Base-by-base conservation (phyloP, 2,888 invertebrate species). In the Strigamia transsilvanica region DNA sequence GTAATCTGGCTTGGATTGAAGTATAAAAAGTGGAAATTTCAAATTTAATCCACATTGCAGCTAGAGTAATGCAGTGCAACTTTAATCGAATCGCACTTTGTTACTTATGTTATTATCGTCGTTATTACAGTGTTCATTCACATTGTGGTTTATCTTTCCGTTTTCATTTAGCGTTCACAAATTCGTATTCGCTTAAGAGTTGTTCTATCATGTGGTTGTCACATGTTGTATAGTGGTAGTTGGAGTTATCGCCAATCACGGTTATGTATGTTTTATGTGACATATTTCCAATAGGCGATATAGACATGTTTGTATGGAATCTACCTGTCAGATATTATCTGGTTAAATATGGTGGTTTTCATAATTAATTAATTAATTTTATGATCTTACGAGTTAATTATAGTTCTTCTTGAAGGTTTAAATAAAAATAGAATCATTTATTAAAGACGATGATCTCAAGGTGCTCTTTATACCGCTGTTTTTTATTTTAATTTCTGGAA, bases 331-430 rank as follows among this genome's bases (percentile, higher is more conserved):
- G 73, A 73, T 73, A 5, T 32, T 73, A 73, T 73, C 73, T 23
- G n/a, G 61, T 23, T 66, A 21, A 66, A 18, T 18, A 18, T 56
- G 9, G n/a, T 56, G 6, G 18, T 5, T n/a, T 56, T 46, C n/a
- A n/a, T 56, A 56, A 56, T 56, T 56, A 56, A 56, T 56, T 56
- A 56, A 56, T 56, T 56, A 5, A 56, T 56, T 46, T 46, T 46
- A 46, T 46, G 13, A 0, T 2, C 15, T 15, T 4, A 46, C 46
- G n/a, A 1, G 46, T 4, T 46, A 46, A 46, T 46, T 56, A 56
- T 6, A 18, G 56, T 56, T 56, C n/a, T 56, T 18, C 9, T 56
- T 56, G 4, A 38, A 38, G 38, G 38, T 38, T 38, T 38, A 7
- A 38, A 38, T 38, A 38, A 38, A 38, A 38, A 38, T 2, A 38